Evolutionary conservation across 2,888 invertebrate genomes (phyloP).

Genomic region (Syrphus vitripennis): DNA sequence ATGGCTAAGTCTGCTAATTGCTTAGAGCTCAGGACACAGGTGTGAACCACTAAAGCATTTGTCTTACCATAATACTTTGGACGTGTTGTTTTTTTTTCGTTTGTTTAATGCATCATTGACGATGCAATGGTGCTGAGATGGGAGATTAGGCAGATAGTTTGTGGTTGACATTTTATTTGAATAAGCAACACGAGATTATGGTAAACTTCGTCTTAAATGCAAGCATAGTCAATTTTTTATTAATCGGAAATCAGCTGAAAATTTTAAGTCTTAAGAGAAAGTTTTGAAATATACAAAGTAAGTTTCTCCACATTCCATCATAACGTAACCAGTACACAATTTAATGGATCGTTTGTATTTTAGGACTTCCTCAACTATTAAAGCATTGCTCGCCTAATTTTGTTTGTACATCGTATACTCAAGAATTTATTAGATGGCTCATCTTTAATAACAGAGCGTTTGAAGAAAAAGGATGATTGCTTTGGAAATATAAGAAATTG

Average conservation of each 20-base stretch:
- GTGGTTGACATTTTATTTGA: background rate
- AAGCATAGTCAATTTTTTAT: background rate
- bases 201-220: background rate
- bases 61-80: background rate
- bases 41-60: conserved; percentile 35
- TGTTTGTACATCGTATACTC: too few relatives aligned
- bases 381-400: too few relatives aligned
- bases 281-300: background rate
- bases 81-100: background rate
- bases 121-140: background rate
- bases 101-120: too few relatives aligned
- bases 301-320: background rate
- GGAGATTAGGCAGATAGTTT: background rate
- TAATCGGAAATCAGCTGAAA: background rate
- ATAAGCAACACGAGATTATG: background rate
- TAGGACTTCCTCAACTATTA: too few relatives aligned
- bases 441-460: too few relatives aligned
- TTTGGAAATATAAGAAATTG: too few relatives aligned
- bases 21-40: conserved; percentile 37
- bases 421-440: too few relatives aligned
- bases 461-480: too few relatives aligned
- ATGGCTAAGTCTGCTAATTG: conserved; percentile 58
- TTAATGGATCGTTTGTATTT: too few relatives aligned
- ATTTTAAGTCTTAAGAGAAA: background rate
- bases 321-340: too few relatives aligned